Evolutionary conservation across 2,888 invertebrate species (phyloP).

Genomic region (Drosophila monieri): DNA sequence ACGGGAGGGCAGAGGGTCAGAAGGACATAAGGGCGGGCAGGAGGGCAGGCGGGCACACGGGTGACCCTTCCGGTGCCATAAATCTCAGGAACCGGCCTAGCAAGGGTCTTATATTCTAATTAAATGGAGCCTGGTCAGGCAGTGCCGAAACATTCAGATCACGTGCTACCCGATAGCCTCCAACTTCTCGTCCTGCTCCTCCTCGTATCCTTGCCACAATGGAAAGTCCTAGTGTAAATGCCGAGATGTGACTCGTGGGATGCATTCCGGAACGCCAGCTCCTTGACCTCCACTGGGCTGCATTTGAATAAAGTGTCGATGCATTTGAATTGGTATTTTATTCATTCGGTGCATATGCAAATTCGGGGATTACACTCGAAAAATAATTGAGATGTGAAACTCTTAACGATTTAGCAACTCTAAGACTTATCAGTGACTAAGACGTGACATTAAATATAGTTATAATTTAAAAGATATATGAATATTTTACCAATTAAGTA

Average conservation of each 20-base stretch:
- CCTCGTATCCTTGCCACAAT: not conserved
- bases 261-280: constrained; percentile 1
- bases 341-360: constrained; percentile 12
- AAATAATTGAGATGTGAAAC: not conserved
- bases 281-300: constrained; percentile 12
- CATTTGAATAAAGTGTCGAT: constrained; percentile 21
- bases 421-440: too few species aligned
- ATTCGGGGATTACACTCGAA: not conserved
- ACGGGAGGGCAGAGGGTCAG: constrained; percentile 9
- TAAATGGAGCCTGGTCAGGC: constrained; percentile 54
- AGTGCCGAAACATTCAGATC: constrained; percentile 21
- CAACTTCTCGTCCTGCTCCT: not conserved
- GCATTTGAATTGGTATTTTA: constrained; percentile 17
- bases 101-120: constrained; percentile 60
- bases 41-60: constrained; percentile 19
- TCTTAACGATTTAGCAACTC: not conserved
- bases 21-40: not conserved
- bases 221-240: not conserved
- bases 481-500: not conserved
- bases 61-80: constrained; percentile 70
- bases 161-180: constrained; percentile 28
- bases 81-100: constrained; percentile 49
- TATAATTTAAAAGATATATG: not conserved
- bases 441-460: not conserved
- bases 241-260: not conserved